phyloP scores from a whole-genome alignment of 1,140 invertebrate genomes.

The Drosophila nannoptera region DNA sequence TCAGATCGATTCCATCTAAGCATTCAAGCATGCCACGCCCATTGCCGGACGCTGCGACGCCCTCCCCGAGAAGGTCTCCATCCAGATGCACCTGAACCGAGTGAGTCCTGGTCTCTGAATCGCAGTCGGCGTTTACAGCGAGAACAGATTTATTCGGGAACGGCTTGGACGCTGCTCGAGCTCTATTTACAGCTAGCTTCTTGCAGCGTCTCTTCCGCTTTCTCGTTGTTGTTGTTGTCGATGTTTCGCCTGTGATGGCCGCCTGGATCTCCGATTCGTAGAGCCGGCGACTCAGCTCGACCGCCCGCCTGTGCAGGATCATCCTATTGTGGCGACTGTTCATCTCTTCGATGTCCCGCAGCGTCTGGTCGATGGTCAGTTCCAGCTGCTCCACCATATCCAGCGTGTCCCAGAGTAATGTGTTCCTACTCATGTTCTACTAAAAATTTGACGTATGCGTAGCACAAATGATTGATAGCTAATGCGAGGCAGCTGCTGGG shows the following conservation, averaged over 20 bases:
- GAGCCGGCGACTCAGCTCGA: neutral
- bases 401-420: conserved; percentile 37
- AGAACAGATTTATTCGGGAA: neutral
- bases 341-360: conserved; percentile 38
- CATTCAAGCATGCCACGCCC: neutral
- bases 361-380: conserved; percentile 31
- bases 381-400: conserved; percentile 43
- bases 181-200: neutral
- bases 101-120: neutral
- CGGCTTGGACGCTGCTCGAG: neutral
- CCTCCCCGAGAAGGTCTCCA: conserved; percentile 2
- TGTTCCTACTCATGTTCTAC: conserved; percentile 39
- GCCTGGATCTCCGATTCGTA: conserved; percentile 54
- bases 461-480: conserved; percentile 9
- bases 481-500: neutral
- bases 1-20: conserved; percentile 7
- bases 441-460: conserved; percentile 36
- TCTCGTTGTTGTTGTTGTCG: too few relatives aligned
- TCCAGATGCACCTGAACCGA: conserved; percentile 17
- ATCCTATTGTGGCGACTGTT: conserved; percentile 39
- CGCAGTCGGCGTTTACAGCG: conserved; percentile 1
- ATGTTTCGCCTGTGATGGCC: conserved; percentile 31
- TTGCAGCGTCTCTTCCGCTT: conserved; percentile 4
- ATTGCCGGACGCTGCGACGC: conserved; percentile 8
- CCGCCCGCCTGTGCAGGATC: conserved; percentile 12